These are phyloP conservation scores for Melanchra persicariae DNA, from an alignment of 2,888 invertebrate genomes.

Conservation along the genomic window DNA sequence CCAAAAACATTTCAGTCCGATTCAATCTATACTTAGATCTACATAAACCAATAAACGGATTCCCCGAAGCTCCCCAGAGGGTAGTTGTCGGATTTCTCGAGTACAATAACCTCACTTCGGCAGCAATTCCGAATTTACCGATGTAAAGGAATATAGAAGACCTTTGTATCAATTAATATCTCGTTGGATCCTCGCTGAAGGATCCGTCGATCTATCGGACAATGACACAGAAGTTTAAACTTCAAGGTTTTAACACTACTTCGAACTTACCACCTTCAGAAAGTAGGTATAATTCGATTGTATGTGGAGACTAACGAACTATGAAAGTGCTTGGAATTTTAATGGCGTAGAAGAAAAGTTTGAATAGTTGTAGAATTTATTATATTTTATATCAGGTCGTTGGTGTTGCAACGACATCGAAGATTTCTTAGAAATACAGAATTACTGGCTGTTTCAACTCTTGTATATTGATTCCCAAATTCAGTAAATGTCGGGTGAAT, in stretches of 20 bases:
- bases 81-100: constrained; percentile 46
- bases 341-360: constrained; percentile 21
- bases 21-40: constrained; percentile 39
- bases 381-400: not conserved
- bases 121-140: constrained; percentile 1
- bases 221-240: constrained; percentile 19
- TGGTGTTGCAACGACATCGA: not conserved
- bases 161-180: constrained; percentile 44
- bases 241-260: not conserved
- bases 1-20: constrained; percentile 19
- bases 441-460: too few relatives aligned
- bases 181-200: constrained; percentile 17
- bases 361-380: not conserved
- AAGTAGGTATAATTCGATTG: constrained; percentile 25
- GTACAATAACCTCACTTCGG: constrained; percentile 42
- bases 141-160: constrained; percentile 35
- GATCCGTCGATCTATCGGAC: constrained; percentile 14
- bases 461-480: too few relatives aligned
- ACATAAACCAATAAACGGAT: constrained; percentile 54
- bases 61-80: constrained; percentile 33
- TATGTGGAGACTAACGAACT: constrained; percentile 8
- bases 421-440: not conserved
- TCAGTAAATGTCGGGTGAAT: too few relatives aligned
- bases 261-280: constrained; percentile 12
- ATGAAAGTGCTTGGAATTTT: constrained; percentile 31